phyloP scores from a whole-genome alignment of 2,113 vertebrate genomes.

The Heterocephalus glaber region DNA sequence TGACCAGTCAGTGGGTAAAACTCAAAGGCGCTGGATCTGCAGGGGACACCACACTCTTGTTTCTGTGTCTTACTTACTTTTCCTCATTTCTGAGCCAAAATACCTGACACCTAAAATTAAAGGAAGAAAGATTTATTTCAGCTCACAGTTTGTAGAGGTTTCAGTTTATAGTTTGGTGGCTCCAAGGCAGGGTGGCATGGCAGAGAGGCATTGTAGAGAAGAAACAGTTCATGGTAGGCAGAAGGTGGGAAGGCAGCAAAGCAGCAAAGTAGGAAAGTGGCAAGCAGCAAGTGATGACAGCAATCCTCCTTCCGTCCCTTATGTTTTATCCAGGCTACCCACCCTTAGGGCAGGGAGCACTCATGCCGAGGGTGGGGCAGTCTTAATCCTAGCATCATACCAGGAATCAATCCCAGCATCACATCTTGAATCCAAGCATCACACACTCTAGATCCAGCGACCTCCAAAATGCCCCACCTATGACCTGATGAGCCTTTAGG shows the following conservation, averaged over 20 bases:
- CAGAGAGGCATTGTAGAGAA: background rate
- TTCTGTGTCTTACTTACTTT: background rate
- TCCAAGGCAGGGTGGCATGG: background rate
- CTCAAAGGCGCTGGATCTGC: background rate
- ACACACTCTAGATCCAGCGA: background rate
- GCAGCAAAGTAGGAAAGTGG: no score
- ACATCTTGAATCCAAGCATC: background rate
- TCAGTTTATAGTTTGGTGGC: background rate
- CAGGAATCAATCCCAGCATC: background rate
- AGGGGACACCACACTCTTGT: background rate
- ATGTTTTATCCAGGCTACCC: background rate
- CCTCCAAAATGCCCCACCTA: background rate
- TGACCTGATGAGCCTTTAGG: background rate
- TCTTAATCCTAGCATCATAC: background rate
- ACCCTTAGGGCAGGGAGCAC: background rate
- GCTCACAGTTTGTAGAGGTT: background rate
- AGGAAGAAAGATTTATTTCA: background rate
- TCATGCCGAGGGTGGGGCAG: background rate
- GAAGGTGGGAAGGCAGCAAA: background rate
- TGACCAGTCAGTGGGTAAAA: background rate
- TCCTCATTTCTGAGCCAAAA: background rate
- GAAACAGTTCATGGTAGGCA: background rate
- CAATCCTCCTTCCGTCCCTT: background rate
- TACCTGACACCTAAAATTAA: background rate
- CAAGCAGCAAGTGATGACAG: background rate